These are phyloP conservation scores for Conops quadrifasciatus DNA, from an alignment of 2,888 invertebrate genomes.

Conservation along the genomic window DNA sequence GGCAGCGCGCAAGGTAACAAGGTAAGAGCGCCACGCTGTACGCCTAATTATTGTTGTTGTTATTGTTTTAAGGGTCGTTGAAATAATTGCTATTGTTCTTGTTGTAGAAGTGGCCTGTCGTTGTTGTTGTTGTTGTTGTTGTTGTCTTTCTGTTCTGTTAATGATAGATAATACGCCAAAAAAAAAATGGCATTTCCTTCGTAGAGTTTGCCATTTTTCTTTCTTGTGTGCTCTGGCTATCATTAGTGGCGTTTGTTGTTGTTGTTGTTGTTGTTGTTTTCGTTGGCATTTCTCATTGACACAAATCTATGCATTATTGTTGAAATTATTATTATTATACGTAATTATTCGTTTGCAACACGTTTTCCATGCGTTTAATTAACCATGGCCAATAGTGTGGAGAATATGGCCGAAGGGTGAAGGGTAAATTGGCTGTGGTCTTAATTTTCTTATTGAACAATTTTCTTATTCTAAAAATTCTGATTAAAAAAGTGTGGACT, in stretches of 20 bases:
- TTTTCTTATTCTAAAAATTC: too few relatives aligned
- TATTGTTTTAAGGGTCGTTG: not conserved
- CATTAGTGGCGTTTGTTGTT: not conserved
- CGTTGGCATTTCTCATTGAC: constrained; percentile 35
- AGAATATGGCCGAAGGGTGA: too few relatives aligned
- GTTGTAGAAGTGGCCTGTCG: not conserved
- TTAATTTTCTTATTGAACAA: too few relatives aligned
- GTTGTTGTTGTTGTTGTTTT: not conserved
- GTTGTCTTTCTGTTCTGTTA: not conserved
- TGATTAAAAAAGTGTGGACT: too few relatives aligned
- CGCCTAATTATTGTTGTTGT: not conserved
- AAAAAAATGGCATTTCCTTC: not conserved
- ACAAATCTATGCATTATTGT: constrained; percentile 37
- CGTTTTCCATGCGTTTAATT: constrained; percentile 39
- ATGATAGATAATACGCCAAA: not conserved
- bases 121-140: not conserved
- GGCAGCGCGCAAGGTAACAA: not conserved
- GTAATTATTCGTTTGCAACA: constrained; percentile 37
- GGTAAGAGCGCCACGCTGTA: not conserved
- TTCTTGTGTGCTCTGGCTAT: not conserved
- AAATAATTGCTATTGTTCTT: not conserved
- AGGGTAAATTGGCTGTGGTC: too few relatives aligned
- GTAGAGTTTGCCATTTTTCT: not conserved
- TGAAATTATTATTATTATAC: constrained; percentile 34
- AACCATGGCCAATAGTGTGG: constrained; percentile 19